These are phyloP conservation scores for Furcifer pardalis DNA, from an alignment of 2,797 vertebrate genomes.

Conservation along the genomic window DNA sequence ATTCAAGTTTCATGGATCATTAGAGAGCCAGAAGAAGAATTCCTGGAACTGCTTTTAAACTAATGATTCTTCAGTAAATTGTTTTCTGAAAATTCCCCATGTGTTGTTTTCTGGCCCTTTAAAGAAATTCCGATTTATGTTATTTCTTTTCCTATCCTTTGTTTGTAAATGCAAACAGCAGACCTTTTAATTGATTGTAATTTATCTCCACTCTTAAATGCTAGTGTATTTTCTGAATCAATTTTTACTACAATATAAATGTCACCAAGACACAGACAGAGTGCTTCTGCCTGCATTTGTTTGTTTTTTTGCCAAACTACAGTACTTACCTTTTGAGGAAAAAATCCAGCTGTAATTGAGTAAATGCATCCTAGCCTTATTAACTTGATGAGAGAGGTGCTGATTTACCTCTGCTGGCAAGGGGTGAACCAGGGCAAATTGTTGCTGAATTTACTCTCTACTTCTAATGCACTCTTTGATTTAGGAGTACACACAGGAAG, in stretches of 20 bases:
- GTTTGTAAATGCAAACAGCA: slow-evolving; percentile 28
- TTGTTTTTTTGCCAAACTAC: slow-evolving; percentile 43
- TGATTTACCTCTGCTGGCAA: slow-evolving; percentile 26
- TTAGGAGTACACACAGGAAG: slow-evolving; percentile 23
- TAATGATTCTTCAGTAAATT: slow-evolving; percentile 78
- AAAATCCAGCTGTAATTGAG: background rate
- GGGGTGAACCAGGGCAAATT: background rate
- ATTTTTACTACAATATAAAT: slow-evolving; percentile 51
- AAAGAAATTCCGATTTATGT: slow-evolving; percentile 51
- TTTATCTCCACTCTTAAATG: slow-evolving; percentile 55
- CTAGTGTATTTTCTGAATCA: slow-evolving; percentile 19
- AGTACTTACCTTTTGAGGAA: background rate
- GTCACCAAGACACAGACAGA: slow-evolving; percentile 38
- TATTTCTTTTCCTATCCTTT: slow-evolving; percentile 36
- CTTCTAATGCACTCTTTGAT: slow-evolving; percentile 16
- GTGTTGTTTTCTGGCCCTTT: slow-evolving; percentile 41
- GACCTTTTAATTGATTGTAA: slow-evolving; percentile 56
- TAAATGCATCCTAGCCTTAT: slow-evolving; percentile 32
- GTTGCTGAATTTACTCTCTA: slow-evolving; percentile 20
- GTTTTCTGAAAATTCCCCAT: slow-evolving; percentile 68
- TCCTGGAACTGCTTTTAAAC: slow-evolving; percentile 71
- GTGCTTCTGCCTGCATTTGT: slow-evolving; percentile 35
- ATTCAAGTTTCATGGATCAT: slow-evolving; percentile 80
- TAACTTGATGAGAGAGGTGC: slow-evolving; percentile 2
- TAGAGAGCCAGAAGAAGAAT: slow-evolving; percentile 73